Base-by-base conservation (phyloP, 2,888 invertebrate genomes). In the Eupithecia inturbata region DNA sequence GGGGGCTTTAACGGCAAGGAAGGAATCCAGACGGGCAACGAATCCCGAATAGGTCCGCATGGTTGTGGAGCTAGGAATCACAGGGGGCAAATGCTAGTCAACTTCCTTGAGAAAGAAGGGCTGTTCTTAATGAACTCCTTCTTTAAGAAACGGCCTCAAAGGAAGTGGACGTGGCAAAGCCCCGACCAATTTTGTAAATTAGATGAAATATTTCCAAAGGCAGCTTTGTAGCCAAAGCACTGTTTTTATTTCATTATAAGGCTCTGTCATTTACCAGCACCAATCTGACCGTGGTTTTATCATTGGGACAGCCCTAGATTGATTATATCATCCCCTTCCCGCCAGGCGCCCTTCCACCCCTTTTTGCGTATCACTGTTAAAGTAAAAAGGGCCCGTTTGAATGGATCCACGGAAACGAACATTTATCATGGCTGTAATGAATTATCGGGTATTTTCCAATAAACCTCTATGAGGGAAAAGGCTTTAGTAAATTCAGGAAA, bases 351-450 rank as follows among this genome's bases (percentile, higher is more conserved):
- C 81, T 90, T 88, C 85, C 88, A 89, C 91, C 91, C 91, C 92
- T 92, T 94, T 92, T 92, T 92, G 92, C 92, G 90, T 93, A 93
- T 93, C 93, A 93, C 92, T 88, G 89, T 92, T 85, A 85, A 89
- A 92, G 93, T 91, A 92, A 92, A 94, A 93, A 92, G 93, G 92
- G 90, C 87, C 88, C 86, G 83, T 88, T 91, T 93, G 87, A 93
- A 94, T 92, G 89, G 91, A 84, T 84, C 84, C 85, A 83, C 85
- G 87, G 87, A 87, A 85, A 85, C 85, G 91, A 89, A 91, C 93
- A 93, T 94, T 94, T 92, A 93, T 94, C 93, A 94, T 90, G 89
- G 82, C 86, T 85, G 88, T 93, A 93, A 94, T 93, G 93, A 94
- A 94, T 94, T 93, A 93, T 93, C 89, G 92, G 89, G 85, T 83